Conservation (phyloP, 1,140 invertebrate species). For the Muscidifurax raptorellus region DNA sequence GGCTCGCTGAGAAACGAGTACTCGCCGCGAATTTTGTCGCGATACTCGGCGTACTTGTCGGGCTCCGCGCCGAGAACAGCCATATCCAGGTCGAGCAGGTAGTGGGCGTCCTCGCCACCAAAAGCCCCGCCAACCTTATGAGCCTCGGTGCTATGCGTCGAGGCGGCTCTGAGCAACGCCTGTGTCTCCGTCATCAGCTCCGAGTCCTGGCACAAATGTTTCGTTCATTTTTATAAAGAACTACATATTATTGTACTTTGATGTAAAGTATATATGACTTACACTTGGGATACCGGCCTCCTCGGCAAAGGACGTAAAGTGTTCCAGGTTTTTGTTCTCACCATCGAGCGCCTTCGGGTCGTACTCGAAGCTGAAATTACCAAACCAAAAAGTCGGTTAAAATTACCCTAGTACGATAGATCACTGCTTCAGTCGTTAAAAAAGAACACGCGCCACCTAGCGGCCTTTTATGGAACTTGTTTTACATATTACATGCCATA, state of each 20-base stretch:
- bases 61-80: conserved; percentile 75
- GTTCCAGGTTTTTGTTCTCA: conserved; percentile 73
- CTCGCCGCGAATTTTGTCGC: conserved; percentile 76
- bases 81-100: conserved; percentile 80
- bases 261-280: conserved; percentile 44
- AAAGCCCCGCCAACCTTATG: conserved; percentile 76
- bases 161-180: conserved; percentile 74
- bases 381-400: too few relatives aligned
- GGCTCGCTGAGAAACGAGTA: conserved; percentile 77
- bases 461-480: too few relatives aligned
- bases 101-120: conserved; percentile 79
- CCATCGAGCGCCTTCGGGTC: conserved; percentile 74
- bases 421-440: too few relatives aligned
- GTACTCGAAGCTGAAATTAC: conserved; percentile 73
- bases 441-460: too few relatives aligned
- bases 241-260: conserved; percentile 16
- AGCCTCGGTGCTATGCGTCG: conserved; percentile 79
- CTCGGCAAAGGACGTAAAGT: conserved; percentile 72
- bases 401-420: too few relatives aligned
- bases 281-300: conserved; percentile 70
- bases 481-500: background rate
- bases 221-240: background rate
- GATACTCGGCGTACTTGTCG: conserved; percentile 76
- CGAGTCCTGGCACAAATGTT: conserved; percentile 64
- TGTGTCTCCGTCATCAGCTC: conserved; percentile 73